Percentiles rank a stretch among this genome's conserved stretches.
Evolutionary conservation across 2,113 vertebrate species (phyloP).

Genomic region (Dipodomys merriami): DNA sequence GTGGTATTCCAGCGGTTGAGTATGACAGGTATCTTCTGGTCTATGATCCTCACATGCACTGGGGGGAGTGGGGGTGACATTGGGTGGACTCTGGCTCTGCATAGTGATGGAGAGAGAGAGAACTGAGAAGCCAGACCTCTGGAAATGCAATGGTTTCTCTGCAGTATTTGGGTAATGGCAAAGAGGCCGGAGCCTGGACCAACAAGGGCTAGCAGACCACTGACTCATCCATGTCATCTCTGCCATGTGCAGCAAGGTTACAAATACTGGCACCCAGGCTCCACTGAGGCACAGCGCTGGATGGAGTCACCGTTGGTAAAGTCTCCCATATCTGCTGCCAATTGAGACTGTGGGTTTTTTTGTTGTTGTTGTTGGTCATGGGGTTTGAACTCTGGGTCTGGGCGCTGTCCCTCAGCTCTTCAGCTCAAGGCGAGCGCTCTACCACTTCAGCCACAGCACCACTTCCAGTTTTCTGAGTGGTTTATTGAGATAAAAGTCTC

Average conservation of each 20-base stretch:
- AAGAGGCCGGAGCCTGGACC: neutral
- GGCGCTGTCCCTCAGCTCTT: too few relatives aligned
- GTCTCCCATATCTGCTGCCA: neutral
- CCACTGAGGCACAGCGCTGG: neutral
- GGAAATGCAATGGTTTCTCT: neutral
- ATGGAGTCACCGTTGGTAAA: neutral
- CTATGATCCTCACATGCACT: neutral
- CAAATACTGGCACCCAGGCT: neutral
- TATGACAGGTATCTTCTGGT: neutral
- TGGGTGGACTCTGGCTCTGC: neutral
- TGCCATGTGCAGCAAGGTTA: neutral
- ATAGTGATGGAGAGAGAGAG: neutral
- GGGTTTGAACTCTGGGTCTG: too few relatives aligned
- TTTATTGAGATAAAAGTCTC: too few relatives aligned
- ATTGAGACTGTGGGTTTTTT: neutral
- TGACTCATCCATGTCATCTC: neutral
- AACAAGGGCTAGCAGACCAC: neutral
- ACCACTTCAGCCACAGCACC: too few relatives aligned
- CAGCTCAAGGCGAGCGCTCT: too few relatives aligned
- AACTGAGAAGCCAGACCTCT: neutral
- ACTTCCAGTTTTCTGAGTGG: too few relatives aligned
- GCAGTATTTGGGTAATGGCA: neutral
- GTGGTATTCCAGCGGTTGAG: neutral
- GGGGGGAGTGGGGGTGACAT: neutral
- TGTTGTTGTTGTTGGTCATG: too few relatives aligned